phyloP scores from a whole-genome alignment of 2,113 vertebrate species.

The Nannospalax galili region DNA sequence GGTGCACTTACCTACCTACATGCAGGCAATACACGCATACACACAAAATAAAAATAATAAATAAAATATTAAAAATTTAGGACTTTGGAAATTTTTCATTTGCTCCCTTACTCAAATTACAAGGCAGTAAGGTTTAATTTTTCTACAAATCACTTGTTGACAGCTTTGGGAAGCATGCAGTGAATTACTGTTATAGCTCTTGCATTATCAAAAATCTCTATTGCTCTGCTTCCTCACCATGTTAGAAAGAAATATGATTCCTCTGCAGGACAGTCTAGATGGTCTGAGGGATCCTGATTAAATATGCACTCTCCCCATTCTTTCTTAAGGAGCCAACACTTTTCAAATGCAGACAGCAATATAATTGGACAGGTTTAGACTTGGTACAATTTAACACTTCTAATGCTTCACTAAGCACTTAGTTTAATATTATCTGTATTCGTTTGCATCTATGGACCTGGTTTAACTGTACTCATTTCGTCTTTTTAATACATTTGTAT shows the following conservation, averaged over 20 bases:
- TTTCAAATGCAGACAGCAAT: conserved; percentile 16
- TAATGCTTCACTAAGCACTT: no score
- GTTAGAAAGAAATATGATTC: not conserved
- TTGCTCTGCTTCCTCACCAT: not conserved
- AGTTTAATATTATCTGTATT: not conserved
- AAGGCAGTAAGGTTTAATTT: not conserved
- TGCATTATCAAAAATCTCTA: not conserved
- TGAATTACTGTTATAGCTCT: not conserved
- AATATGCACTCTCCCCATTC: not conserved
- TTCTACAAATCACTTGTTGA: not conserved
- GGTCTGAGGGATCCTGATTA: not conserved
- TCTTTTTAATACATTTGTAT: no score
- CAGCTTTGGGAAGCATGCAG: not conserved
- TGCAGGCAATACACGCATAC: no score
- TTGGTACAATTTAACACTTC: not conserved
- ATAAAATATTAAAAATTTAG: not conserved
- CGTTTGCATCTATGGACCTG: not conserved
- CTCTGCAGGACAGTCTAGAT: not conserved
- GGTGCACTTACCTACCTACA: no score
- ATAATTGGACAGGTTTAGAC: not conserved
- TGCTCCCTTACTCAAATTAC: not conserved
- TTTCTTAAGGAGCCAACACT: not conserved
- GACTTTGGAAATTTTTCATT: not conserved
- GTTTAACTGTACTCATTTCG: not conserved
- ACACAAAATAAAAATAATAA: no score